Evolutionary conservation across 2,797 vertebrate species (phyloP).

Genomic region (Gambelia wislizenii): DNA sequence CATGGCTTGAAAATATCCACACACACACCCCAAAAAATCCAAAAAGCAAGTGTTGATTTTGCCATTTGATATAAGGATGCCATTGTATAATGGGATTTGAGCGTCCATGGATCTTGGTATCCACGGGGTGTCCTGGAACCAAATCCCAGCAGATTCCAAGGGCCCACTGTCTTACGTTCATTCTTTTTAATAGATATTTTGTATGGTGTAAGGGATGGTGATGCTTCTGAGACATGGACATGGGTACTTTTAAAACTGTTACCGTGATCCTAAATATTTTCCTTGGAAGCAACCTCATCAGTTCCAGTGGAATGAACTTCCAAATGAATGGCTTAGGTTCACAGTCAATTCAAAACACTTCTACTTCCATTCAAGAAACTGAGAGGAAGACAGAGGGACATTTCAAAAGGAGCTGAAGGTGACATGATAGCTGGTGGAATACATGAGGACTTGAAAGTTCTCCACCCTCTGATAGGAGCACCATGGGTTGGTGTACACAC

Average conservation of each 20-base stretch:
- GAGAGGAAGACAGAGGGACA: neutral
- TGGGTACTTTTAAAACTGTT: neutral
- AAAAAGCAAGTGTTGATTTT: too few species aligned
- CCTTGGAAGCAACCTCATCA: neutral
- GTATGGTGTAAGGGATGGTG: conserved; percentile 12
- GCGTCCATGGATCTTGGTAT: too few species aligned
- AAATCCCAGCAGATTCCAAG: too few species aligned
- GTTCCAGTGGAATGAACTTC: neutral
- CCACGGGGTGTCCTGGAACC: too few species aligned
- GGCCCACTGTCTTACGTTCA: too few species aligned
- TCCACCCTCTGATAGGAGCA: neutral
- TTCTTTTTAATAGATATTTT: conserved; percentile 40
- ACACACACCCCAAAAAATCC: too few species aligned
- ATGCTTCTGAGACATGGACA: neutral
- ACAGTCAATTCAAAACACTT: neutral
- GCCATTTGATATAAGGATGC: too few species aligned
- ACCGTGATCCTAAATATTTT: neutral
- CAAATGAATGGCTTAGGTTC: neutral
- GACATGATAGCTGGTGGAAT: neutral
- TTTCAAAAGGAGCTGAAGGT: neutral
- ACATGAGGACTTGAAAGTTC: neutral
- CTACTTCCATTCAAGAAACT: neutral
- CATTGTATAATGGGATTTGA: too few species aligned
- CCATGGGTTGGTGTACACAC: neutral
- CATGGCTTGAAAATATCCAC: too few species aligned